Evolutionary conservation across 1,140 invertebrate species (phyloP), one percentile per base, ranked within the genome.

Genomic region (Platyscapa corneri): DNA sequence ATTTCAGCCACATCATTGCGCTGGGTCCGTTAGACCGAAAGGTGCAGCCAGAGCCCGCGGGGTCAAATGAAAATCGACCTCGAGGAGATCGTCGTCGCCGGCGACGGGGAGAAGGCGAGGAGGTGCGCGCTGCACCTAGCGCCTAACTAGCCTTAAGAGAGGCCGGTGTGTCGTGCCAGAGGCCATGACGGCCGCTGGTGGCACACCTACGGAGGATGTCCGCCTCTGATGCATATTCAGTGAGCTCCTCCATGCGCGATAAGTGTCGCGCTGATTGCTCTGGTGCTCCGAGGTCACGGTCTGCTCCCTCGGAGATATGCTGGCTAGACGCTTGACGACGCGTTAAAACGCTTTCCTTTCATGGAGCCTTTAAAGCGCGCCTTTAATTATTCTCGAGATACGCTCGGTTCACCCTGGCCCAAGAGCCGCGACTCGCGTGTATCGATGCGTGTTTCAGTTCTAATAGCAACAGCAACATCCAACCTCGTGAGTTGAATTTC

Each of bases 121-220:
- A n/a, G 42, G n/a, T 53, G 46, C 20, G 42, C 64, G 30, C 80
- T 49, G 82, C 70, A 74, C 67, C 70, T 67, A 37, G 46, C 42
- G 46, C 30, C 82, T 86, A 83, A 86, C 87, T 85, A 88, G 87
- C 88, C 49, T 53, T 53, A 53, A 53, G 49, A 53, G 49, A n/a
- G 42, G 12, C 27, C 87, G 85, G 85, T 85, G 87, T 49, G 75
- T 78, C 49, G 77, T 70, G 83, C 76, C 42, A n/a, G n/a, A 30
- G 70, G 60, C 60, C 56, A 56, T 70, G 53, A 27, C 37, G 72
- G 18, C 23, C 89, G 86, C 90, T n/a, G 72, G 18, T n/a, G 90
- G 86, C 90, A 91, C 91, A 89, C 90, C 90, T 90, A 89, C 87
- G 87, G 86, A 89, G 86, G 86, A 82, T 87, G 87, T 86, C 86